These are phyloP conservation scores for Tragelaphus scriptus DNA, from an alignment of 2,113 vertebrate genomes.

Conservation along the genomic window DNA sequence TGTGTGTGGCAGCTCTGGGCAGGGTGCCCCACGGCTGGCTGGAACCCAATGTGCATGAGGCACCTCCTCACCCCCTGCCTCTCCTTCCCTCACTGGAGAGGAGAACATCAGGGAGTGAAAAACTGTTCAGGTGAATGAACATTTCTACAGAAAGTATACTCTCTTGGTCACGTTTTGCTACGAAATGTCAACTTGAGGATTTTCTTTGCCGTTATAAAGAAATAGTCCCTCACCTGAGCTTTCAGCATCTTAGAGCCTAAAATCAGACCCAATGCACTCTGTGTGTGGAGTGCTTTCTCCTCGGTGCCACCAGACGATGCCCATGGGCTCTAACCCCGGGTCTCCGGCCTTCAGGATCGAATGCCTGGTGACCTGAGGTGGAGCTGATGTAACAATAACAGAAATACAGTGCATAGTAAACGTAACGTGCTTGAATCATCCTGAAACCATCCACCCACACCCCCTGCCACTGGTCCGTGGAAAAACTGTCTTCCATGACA, in stretches of 20 bases:
- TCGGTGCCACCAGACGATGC: fast-evolving
- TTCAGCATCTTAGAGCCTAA: background rate
- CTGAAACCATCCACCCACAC: background rate
- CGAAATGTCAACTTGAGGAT: background rate
- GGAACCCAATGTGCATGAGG: background rate
- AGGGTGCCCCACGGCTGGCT: background rate
- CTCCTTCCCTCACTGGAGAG: too few species aligned
- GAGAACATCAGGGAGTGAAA: background rate
- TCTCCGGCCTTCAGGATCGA: background rate
- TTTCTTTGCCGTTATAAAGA: background rate
- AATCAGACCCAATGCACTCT: background rate
- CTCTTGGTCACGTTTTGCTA: background rate
- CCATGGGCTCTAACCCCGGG: background rate
- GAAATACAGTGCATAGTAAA: background rate
- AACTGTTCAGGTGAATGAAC: background rate
- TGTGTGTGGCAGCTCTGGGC: background rate
- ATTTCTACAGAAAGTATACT: background rate
- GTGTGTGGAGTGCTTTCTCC: background rate
- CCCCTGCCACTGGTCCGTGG: background rate
- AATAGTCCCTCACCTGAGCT: background rate
- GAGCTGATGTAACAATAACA: background rate
- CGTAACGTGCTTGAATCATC: background rate
- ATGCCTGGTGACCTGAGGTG: background rate
- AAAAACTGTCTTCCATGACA: background rate
- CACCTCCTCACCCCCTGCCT: too few species aligned